phyloP scores from a whole-genome alignment of 2,113 vertebrate species.

The Anarrhichthys ocellatus region DNA sequence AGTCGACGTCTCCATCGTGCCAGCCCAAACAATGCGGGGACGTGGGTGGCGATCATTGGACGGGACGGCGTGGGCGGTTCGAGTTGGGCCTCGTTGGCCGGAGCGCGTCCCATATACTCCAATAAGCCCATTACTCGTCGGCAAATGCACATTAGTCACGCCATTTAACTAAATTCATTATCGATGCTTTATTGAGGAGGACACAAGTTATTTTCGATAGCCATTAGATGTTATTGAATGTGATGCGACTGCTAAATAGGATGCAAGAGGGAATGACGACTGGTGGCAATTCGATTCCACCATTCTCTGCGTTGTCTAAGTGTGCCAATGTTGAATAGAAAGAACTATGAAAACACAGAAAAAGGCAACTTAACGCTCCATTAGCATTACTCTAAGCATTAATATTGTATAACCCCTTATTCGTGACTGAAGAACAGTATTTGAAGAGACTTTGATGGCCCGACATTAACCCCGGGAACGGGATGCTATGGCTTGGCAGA shows the following conservation, averaged over 20 bases:
- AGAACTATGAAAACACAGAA: neutral
- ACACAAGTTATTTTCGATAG: constrained; percentile 68
- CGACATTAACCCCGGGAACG: constrained; percentile 21
- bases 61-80: constrained; percentile 35
- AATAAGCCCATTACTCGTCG: constrained; percentile 57
- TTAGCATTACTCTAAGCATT: constrained; percentile 32
- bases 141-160: constrained; percentile 72
- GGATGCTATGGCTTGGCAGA: constrained; percentile 39
- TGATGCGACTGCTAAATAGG: constrained; percentile 55
- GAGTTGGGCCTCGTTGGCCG: constrained; percentile 49
- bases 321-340: neutral
- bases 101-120: constrained; percentile 26
- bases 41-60: constrained; percentile 58
- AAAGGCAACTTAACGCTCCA: neutral
- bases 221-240: constrained; percentile 56
- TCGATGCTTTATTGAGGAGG: constrained; percentile 68
- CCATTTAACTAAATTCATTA: constrained; percentile 75
- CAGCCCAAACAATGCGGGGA: constrained; percentile 59
- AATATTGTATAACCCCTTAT: constrained; percentile 19
- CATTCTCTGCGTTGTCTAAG: neutral
- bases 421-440: constrained; percentile 35
- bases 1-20: constrained; percentile 58
- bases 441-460: constrained; percentile 21
- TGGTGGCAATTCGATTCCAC: neutral
- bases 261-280: constrained; percentile 16